Percentiles rank a stretch among this genome's conserved stretches.
Conservation (phyloP, 2,797 vertebrate species). For the Graptemys geographica region DNA sequence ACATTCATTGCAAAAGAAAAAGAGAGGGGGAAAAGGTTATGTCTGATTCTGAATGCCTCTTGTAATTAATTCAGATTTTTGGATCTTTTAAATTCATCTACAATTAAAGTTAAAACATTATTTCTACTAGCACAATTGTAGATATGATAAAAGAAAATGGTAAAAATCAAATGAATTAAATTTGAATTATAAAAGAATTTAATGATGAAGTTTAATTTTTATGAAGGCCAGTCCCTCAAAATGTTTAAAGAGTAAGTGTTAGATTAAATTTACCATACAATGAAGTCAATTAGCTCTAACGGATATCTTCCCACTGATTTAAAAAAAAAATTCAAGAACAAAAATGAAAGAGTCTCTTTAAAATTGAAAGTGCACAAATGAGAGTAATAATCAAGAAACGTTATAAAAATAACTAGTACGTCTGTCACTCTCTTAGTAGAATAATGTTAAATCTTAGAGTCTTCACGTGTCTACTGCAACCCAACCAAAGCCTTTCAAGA, state of each 20-base stretch:
- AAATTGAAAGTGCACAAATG: background rate
- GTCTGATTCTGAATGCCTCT: background rate
- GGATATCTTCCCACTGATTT: fast-evolving
- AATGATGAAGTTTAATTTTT: background rate
- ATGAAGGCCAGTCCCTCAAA: background rate
- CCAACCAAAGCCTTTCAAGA: background rate
- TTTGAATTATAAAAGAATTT: background rate
- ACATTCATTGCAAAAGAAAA: background rate
- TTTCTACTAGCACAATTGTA: background rate
- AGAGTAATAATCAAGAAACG: background rate
- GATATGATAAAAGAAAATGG: background rate
- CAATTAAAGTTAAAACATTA: background rate
- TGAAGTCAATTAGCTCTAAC: background rate
- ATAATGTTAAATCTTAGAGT: background rate
- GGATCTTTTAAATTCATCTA: background rate
- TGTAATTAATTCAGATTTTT: background rate
- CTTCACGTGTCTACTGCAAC: background rate
- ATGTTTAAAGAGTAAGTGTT: background rate
- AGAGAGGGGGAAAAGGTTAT: background rate
- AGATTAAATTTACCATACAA: background rate
- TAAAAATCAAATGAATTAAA: background rate
- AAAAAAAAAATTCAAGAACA: background rate
- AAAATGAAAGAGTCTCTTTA: background rate
- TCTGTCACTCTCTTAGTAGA: background rate
- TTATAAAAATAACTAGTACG: background rate